phyloP scores from a whole-genome alignment of 2,113 vertebrate genomes.

The Orcinus orca region DNA sequence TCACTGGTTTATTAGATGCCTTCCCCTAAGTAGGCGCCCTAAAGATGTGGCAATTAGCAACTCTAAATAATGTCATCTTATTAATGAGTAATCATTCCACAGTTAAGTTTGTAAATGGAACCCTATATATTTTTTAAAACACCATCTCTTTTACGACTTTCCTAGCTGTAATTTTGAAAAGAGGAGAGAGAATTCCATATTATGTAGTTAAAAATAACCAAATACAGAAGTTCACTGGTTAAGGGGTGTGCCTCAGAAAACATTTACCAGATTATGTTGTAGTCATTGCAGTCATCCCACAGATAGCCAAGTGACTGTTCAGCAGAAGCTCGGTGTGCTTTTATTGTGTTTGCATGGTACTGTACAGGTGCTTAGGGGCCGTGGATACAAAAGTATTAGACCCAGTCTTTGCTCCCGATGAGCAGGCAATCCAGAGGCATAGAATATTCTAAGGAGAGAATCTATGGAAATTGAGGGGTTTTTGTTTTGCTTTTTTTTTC shows the following conservation, averaged over 20 bases:
- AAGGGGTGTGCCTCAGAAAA: neutral
- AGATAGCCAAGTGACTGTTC: neutral
- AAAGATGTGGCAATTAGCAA: neutral
- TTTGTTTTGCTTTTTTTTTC: too few relatives aligned
- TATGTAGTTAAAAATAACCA: neutral
- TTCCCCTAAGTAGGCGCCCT: neutral
- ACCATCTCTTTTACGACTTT: neutral
- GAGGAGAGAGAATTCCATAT: neutral
- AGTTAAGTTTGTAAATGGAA: neutral
- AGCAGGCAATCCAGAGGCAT: neutral
- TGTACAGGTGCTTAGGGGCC: too few relatives aligned
- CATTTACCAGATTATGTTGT: too few relatives aligned
- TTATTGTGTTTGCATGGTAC: too few relatives aligned
- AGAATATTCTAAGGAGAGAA: neutral
- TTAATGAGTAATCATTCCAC: neutral
- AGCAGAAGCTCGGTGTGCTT: too few relatives aligned
- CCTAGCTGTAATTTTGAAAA: neutral
- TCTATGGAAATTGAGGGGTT: rapidly evolving
- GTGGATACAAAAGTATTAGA: too few relatives aligned
- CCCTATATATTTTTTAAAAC: neutral
- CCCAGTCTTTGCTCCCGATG: neutral
- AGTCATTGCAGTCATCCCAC: too few relatives aligned
- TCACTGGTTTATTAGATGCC: too few relatives aligned
- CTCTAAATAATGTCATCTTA: neutral
- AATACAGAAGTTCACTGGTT: neutral